A percentile compares a stretch with the other conserved stretches of the same genome.
Conservation (phyloP, 2,888 invertebrate genomes). For the Gari tellinella region DNA sequence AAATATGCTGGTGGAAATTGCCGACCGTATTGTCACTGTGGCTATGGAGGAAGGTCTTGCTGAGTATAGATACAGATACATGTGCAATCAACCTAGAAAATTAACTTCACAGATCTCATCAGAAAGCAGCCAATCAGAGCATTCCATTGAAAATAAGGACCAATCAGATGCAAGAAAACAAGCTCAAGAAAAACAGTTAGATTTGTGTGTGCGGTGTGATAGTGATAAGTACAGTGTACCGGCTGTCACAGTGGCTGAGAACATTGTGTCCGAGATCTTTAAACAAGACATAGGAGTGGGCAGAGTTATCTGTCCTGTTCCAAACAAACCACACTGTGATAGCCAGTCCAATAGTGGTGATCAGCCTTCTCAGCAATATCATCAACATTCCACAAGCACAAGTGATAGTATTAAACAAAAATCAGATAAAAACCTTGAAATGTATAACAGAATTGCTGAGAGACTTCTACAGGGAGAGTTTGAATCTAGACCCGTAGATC, state of each 20-base stretch:
- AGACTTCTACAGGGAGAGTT: conserved; percentile 37
- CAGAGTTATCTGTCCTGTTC: not conserved
- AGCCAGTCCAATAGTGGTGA: not conserved
- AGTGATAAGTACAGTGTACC: not conserved
- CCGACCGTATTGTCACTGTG: conserved; percentile 42
- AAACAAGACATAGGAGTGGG: too few species aligned
- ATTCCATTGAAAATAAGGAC: conserved; percentile 52
- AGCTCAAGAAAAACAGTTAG: conserved; percentile 11
- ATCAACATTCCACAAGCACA: conserved; percentile 29
- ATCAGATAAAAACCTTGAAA: conserved; percentile 18
- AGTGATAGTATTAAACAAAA: conserved; percentile 8
- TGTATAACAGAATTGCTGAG: conserved; percentile 45
- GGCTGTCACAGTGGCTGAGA: too few species aligned
- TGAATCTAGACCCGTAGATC: not conserved
- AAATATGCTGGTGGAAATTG: conserved; percentile 31
- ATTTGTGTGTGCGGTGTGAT: too few species aligned
- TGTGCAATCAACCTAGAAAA: conserved; percentile 2
- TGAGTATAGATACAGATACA: conserved; percentile 43
- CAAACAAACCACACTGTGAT: not conserved
- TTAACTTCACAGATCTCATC: conserved; percentile 24
- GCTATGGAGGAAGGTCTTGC: conserved; percentile 52
- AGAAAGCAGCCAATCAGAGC: conserved; percentile 53
- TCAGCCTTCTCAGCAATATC: not conserved
- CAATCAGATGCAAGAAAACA: conserved; percentile 39
- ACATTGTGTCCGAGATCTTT: too few species aligned